Conservation (phyloP, 23 tunicate genomes). For the Styela plicata region DNA sequence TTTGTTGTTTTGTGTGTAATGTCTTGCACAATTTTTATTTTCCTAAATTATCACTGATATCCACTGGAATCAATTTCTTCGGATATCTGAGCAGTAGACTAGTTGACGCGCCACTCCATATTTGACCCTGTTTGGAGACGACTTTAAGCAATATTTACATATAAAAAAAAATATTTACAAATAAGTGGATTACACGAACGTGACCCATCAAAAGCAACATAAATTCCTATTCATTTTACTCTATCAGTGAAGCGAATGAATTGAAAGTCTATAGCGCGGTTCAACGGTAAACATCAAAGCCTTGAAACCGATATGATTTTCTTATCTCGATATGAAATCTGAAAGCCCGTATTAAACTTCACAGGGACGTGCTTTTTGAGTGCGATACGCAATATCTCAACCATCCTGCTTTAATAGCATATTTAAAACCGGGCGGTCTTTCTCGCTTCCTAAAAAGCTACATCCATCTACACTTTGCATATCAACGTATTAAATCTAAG, state of each 20-base stretch:
- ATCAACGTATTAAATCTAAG: neutral
- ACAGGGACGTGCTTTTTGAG: neutral
- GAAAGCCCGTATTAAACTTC: neutral
- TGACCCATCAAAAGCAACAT: neutral
- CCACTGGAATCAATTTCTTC: no score
- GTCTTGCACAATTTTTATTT: no score
- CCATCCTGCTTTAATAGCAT: neutral
- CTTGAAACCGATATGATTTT: neutral
- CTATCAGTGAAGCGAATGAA: neutral
- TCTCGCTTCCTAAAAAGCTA: neutral
- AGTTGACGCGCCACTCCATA: no score
- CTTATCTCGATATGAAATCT: neutral
- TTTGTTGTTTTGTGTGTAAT: no score
- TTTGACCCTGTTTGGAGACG: no score
- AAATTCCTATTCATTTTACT: neutral
- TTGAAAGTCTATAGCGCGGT: neutral
- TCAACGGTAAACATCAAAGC: neutral
- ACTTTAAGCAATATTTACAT: no score
- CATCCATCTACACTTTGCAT: neutral
- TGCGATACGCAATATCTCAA: neutral
- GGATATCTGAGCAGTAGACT: no score
- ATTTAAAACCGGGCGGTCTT: neutral
- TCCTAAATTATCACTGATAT: no score
- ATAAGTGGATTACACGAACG: neutral
- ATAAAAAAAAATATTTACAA: no score